Percentiles rank a stretch among this genome's conserved stretches.
Conservation (phyloP, 2,113 vertebrate genomes). For the Vireo altiloquus region DNA sequence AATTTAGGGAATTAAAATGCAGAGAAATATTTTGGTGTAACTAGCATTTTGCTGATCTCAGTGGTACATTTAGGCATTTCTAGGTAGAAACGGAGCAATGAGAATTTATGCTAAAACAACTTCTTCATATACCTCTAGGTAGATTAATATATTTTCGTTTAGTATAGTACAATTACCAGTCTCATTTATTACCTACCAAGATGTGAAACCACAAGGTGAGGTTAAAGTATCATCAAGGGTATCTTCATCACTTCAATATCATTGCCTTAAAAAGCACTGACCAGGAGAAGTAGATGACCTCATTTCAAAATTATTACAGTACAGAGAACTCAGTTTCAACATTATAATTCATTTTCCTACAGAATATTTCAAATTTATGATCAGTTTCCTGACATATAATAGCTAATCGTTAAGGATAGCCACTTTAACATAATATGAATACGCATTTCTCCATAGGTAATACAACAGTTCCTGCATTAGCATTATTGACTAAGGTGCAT, state of each 20-base stretch:
- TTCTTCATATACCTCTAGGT: background rate
- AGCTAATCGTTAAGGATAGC: conserved; percentile 81
- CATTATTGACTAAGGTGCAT: conserved; percentile 96
- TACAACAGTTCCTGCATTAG: conserved; percentile 81
- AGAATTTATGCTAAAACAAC: conserved; percentile 1
- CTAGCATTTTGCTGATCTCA: background rate
- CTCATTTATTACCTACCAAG: conserved; percentile 85
- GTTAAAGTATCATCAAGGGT: conserved; percentile 82
- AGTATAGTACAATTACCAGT: conserved; percentile 86
- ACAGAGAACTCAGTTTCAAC: conserved; percentile 84
- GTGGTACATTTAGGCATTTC: background rate
- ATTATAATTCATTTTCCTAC: conserved; percentile 86
- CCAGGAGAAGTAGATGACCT: conserved; percentile 85
- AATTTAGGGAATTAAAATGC: background rate
- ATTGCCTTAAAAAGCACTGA: conserved; percentile 90
- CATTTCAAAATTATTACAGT: conserved; percentile 86
- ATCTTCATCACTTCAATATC: conserved; percentile 93
- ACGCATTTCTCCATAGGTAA: conserved; percentile 84
- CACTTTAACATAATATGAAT: conserved; percentile 96
- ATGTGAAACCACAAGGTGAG: conserved; percentile 82
- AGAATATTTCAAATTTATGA: conserved; percentile 87
- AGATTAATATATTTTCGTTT: conserved; percentile 78
- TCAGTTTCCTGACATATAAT: conserved; percentile 84
- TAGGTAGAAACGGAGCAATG: background rate
- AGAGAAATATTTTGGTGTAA: background rate